Percentiles rank a stretch among this genome's conserved stretches.
Evolutionary conservation across 2,797 vertebrate species (phyloP).

Genomic region (Enteromius unitaeniatus): DNA sequence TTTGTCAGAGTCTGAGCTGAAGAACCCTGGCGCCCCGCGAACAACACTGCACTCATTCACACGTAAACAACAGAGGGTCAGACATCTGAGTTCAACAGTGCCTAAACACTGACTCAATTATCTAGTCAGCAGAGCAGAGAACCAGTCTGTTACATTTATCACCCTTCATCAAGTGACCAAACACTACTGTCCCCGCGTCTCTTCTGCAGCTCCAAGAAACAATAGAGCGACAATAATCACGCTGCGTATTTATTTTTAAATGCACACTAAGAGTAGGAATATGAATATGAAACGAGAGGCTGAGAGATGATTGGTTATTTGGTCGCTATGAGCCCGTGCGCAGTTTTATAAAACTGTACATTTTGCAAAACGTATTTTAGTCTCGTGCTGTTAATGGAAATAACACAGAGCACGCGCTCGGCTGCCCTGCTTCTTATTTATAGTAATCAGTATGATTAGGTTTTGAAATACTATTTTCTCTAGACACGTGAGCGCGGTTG

Average conservation of each 20-base stretch:
- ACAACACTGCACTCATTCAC: constrained; percentile 89
- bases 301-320: not conserved
- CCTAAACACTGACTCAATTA: constrained; percentile 76
- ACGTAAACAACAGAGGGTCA: constrained; percentile 89
- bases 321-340: not conserved
- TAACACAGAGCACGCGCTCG: not conserved
- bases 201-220: not conserved
- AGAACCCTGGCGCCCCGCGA: constrained; percentile 75
- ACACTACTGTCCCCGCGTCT: not conserved
- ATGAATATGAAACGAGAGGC: not conserved
- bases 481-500: not conserved
- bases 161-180: not conserved
- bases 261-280: not conserved
- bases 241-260: not conserved
- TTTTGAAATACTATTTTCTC: not conserved
- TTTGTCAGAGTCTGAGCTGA: constrained; percentile 16
- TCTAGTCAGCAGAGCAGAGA: constrained; percentile 63
- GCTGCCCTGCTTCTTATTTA: not conserved
- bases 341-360: not conserved
- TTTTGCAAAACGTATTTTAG: not conserved
- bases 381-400: not conserved
- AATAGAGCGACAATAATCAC: not conserved
- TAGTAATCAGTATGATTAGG: not conserved
- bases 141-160: constrained; percentile 67
- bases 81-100: constrained; percentile 88